Base-by-base conservation (phyloP, 1,140 invertebrate species). In the Notospermus geniculatus region DNA sequence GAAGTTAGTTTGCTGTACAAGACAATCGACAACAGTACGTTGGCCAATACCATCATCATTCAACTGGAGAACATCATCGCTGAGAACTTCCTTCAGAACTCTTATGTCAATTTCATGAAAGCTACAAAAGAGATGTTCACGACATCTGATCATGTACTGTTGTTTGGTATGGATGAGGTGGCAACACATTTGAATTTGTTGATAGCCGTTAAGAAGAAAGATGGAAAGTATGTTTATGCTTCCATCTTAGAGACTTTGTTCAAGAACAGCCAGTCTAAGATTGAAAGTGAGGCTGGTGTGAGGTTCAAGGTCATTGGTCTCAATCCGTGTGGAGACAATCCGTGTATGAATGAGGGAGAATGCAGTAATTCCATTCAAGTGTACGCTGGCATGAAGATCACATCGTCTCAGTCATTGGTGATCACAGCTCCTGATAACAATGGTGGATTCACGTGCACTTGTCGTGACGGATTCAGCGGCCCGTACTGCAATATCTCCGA, bases 361-460 rank as follows among this genome's bases (percentile, higher is more conserved):
- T 97, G 93, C 75, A 85, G 88, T 39, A 91, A 77, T 50, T 11
- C 25, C 41, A 28, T 52, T 52, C 15, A 32, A 2, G 23, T 59
- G 2, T 43, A 50, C 43, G 17, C 41, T 1, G 19, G 2, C 30
- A 27, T 11, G 4, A 52, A 53, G 72, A 87, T 94, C 13, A 74
- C 71, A 50, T 36, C 89, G 87, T 74, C 83, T 88, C 13, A 91
- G 89, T 75, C 89, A 89, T 23, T 90, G 89, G 91, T 91, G 9
- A 90, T 95, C 1, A 92, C 93, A 66, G 98, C 95, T 78, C 95
- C 94, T 0, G 93, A 97, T 81, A 83, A 97, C 59, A 85, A 96
- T 1, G 90, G 91, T 57, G 93, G 96, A 36, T 94, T 93, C 74
- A 65, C 88, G 61, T 97, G 95, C 79, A 89, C 87, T 63, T 97